Conservation (phyloP, 2,888 invertebrate species). For the Clusia tigrina region DNA sequence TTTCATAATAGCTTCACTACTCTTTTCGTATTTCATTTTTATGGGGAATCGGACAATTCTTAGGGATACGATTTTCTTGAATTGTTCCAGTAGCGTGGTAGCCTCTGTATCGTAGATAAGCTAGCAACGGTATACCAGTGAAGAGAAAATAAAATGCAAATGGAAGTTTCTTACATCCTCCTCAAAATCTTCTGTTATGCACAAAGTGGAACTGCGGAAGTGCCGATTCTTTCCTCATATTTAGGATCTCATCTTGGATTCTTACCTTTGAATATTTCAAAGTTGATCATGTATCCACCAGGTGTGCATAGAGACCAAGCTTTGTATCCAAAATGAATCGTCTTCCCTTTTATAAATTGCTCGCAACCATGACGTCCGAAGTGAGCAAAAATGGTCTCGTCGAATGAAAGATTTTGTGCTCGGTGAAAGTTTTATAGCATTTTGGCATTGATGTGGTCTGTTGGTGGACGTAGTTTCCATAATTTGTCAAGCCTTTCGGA, state of each 20-base stretch:
- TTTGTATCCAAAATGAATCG: constrained; percentile 34
- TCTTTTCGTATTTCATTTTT: background rate
- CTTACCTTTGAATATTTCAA: constrained; percentile 37
- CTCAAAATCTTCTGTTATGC: background rate
- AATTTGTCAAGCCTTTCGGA: no score
- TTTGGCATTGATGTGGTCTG: no score
- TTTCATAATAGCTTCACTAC: background rate
- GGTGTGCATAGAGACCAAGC: constrained; percentile 40
- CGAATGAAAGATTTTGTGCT: background rate
- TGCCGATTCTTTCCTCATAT: constrained; percentile 27
- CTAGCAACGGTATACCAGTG: constrained; percentile 34
- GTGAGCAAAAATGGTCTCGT: background rate
- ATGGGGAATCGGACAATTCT: constrained; percentile 29
- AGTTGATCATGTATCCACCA: constrained; percentile 35
- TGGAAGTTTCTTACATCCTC: background rate
- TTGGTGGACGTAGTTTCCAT: no score
- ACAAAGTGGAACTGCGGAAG: constrained; percentile 25
- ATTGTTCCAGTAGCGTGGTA: constrained; percentile 44
- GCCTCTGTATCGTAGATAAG: constrained; percentile 30
- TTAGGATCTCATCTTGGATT: no score
- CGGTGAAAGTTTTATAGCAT: background rate
- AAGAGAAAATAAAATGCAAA: constrained; percentile 37
- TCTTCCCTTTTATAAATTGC: background rate
- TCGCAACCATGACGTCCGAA: background rate
- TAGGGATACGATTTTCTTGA: constrained; percentile 40